phyloP scores from a whole-genome alignment of 2,888 invertebrate genomes.

The Trachelus iudaicus region DNA sequence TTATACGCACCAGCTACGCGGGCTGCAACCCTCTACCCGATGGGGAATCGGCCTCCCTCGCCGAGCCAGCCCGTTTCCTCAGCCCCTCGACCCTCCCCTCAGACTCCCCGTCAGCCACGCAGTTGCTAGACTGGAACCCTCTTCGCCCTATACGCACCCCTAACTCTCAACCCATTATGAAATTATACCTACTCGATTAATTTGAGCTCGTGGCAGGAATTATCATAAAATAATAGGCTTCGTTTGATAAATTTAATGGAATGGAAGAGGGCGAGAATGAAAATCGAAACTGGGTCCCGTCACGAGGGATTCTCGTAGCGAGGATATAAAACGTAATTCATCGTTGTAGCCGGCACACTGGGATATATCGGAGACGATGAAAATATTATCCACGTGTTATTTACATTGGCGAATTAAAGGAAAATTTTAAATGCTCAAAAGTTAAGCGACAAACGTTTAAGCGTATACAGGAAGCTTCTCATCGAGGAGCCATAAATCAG shows the following conservation, averaged over 20 bases:
- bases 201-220: conserved; percentile 56
- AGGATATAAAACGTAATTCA: not conserved
- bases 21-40: conserved; percentile 3
- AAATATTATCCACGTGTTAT: not conserved
- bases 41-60: not conserved
- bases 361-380: not conserved
- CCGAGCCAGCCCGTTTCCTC: conserved; percentile 7
- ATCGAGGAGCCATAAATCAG: conserved; percentile 45
- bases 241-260: conserved; percentile 8
- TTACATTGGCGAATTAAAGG: not conserved
- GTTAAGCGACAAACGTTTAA: not conserved
- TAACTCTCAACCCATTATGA: conserved; percentile 52
- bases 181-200: conserved; percentile 65
- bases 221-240: conserved; percentile 61
- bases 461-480: not conserved
- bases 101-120: conserved; percentile 7
- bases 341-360: not conserved
- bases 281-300: not conserved
- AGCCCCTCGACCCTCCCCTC: conserved; percentile 9
- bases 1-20: conserved; percentile 53
- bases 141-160: conserved; percentile 30
- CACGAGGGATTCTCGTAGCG: not conserved
- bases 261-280: not conserved
- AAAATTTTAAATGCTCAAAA: not conserved
- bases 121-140: conserved; percentile 16